Base-by-base conservation (phyloP, 1,140 invertebrate genomes). In the Caerostris extrusa region DNA sequence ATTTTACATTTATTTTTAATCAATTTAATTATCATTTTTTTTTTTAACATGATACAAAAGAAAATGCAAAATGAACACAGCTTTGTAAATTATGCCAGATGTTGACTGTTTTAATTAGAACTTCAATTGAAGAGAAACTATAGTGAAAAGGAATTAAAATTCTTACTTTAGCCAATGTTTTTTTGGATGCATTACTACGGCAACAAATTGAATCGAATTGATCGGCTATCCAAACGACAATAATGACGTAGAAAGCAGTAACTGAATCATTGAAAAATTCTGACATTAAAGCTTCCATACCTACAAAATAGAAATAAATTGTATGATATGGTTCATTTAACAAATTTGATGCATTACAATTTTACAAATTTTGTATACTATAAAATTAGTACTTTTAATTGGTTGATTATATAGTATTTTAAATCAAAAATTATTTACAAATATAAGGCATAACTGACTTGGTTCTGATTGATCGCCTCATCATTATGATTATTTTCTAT, bases 281-380 rank as follows among this genome's bases (percentile, higher is more conserved):
- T 0, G 98, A 99, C 99, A 99, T 99, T 88, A 99, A 99, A 0
- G 99, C 99, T 96, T 99, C 99, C 98, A 99, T 99, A 64, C 99
- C 99, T 94, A 34, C 0, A 87, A 83, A 60, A 34, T 34, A 34
- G 34, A 34, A 34, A 34, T 34, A 34, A n/a, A 34, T 34, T 34
- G 34, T 34, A 34, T 34, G 2, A 34, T 34, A 34, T 34, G 34
- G 2, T 34, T 2, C 34, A 34, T 34, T 34, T 34, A 34, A 34
- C 34, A 34, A 34, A 34, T 34, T 34, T 34, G 34, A 34, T 34
- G 2, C 34, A 34, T 34, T 34, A 34, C 34, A 34, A 34, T 1
- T 34, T 34, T 34, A 34, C 0, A 34, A 1, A 34, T 34, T 34
- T 34, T 34, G 34, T 34, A 34, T 34, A 34, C 34, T 34, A n/a